Conservation (phyloP, 2,888 invertebrate genomes). For the Andrena hattorfiana region DNA sequence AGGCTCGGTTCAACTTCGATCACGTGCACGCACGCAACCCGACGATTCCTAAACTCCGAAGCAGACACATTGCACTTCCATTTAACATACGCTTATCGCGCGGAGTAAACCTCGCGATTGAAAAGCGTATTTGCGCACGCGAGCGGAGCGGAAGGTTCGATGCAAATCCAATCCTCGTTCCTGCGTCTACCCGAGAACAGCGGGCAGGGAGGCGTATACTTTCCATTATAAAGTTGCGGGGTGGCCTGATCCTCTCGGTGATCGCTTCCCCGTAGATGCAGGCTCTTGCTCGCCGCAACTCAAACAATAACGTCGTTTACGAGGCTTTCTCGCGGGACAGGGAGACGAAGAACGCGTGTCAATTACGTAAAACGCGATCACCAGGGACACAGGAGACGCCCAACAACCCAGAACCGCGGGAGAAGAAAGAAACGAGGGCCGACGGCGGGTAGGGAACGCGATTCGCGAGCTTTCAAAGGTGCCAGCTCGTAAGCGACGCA, state of each 20-base stretch:
- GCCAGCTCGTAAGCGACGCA: not conserved
- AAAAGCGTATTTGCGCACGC: conserved; percentile 15
- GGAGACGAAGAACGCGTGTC: not conserved
- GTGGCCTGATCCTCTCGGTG: conserved; percentile 12
- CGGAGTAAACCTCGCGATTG: not conserved
- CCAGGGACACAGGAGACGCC: not conserved
- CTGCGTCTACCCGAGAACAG: not conserved
- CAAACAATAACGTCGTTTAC: conserved; percentile 23
- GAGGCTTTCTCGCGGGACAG: not conserved
- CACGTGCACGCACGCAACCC: no score
- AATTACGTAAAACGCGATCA: conserved; percentile 8
- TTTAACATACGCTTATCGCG: conserved; percentile 8
- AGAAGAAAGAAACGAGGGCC: not conserved
- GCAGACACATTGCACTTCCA: conserved; percentile 5
- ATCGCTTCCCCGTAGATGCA: conserved; percentile 1
- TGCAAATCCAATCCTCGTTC: not conserved
- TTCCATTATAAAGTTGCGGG: conserved; percentile 38
- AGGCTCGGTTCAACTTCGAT: not conserved
- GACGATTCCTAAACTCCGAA: not conserved
- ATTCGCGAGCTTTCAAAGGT: not conserved
- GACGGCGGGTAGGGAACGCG: not conserved
- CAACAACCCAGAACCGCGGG: no score
- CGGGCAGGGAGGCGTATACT: not conserved
- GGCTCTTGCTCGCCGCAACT: not conserved
- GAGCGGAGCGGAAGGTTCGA: not conserved